A percentile compares a stretch with the other conserved stretches of the same genome.
These are phyloP conservation scores for Toxostoma redivivum DNA, from an alignment of 2,113 vertebrate genomes.

Conservation along the genomic window DNA sequence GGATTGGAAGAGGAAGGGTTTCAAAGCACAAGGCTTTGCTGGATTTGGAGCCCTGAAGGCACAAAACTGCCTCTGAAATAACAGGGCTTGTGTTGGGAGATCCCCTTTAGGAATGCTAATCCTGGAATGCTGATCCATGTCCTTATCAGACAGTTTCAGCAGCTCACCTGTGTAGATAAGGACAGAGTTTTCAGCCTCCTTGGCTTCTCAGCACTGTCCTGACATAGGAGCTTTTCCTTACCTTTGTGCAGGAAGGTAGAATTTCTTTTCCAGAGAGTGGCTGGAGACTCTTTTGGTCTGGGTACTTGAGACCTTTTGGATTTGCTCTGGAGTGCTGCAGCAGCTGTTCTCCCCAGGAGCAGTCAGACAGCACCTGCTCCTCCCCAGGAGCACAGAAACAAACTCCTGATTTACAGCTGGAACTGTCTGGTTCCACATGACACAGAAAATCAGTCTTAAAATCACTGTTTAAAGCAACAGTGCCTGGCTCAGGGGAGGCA, in stretches of 20 bases:
- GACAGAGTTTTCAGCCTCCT: neutral
- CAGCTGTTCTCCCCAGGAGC: rapidly evolving
- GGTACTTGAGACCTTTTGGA: neutral
- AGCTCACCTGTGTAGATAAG: neutral
- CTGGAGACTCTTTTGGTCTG: neutral
- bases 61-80: neutral
- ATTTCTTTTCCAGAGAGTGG: neutral
- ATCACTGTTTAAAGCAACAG: neutral
- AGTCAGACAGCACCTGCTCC: neutral
- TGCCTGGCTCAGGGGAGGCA: neutral
- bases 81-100: rapidly evolving
- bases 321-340: neutral
- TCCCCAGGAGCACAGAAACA: rapidly evolving
- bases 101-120: neutral
- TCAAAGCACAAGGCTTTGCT: neutral
- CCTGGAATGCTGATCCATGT: neutral
- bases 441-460: neutral
- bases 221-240: rapidly evolving
- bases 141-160: neutral
- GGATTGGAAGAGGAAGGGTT: neutral
- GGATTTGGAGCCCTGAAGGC: neutral
- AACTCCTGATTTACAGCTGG: neutral
- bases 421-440: neutral
- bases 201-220: neutral
- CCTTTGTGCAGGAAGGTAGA: neutral